These are phyloP conservation scores for Abscondita cerata DNA, from an alignment of 2,888 invertebrate species.

Conservation along the genomic window DNA sequence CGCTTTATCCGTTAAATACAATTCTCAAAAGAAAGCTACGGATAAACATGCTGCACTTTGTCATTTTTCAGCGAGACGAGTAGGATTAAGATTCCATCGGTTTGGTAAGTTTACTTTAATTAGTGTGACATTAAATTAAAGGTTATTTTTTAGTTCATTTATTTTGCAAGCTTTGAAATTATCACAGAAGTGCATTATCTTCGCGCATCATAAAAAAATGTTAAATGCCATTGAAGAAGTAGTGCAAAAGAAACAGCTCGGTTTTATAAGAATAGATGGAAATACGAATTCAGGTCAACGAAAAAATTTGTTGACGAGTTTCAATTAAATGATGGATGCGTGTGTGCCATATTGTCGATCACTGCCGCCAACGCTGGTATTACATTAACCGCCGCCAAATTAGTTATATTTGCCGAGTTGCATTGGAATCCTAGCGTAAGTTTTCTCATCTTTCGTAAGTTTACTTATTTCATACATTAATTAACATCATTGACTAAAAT, in stretches of 20 bases:
- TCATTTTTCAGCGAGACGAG: conserved; percentile 85
- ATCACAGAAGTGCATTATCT: conserved; percentile 82
- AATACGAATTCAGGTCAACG: conserved; percentile 75
- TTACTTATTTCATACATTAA: no score
- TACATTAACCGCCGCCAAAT: conserved; percentile 88
- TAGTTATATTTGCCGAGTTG: conserved; percentile 93
- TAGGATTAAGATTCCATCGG: conserved; percentile 78
- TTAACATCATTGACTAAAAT: no score
- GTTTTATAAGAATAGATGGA: conserved; percentile 90
- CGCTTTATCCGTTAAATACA: conserved; percentile 63
- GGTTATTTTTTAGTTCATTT: conserved; percentile 70
- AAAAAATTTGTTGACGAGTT: conserved; percentile 78
- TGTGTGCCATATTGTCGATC: conserved; percentile 86
- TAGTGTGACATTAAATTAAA: no score
- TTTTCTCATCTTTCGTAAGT: no score
- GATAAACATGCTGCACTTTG: conserved; percentile 75
- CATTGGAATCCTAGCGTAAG: conserved; percentile 97
- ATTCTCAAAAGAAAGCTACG: conserved; percentile 59
- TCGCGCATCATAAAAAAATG: conserved; percentile 89
- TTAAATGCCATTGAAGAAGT: conserved; percentile 77
- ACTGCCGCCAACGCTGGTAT: conserved; percentile 93
- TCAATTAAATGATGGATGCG: conserved; percentile 70
- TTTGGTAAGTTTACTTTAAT: conserved; percentile 75
- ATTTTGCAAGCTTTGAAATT: conserved; percentile 72
- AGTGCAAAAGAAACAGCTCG: conserved; percentile 65